Conservation (phyloP, 1,140 invertebrate genomes). For the Monomorium pharaonis region DNA sequence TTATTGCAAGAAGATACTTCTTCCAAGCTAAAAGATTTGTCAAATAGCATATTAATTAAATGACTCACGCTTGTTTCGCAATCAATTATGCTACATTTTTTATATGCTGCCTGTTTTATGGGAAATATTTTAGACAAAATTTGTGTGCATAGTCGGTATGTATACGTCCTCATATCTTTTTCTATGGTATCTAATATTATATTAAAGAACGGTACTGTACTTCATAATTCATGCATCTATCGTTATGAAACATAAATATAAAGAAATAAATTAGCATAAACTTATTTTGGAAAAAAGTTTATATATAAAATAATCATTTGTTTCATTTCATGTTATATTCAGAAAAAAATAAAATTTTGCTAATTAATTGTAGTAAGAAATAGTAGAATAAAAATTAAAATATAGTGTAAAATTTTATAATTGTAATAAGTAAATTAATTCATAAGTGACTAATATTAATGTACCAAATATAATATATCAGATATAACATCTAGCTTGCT, state of each 20-base stretch:
- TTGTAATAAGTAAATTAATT: not conserved
- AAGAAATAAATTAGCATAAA: not conserved
- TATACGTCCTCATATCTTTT: not conserved
- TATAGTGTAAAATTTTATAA: not conserved
- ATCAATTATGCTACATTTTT: no score
- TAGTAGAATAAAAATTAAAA: slow-evolving; percentile 1
- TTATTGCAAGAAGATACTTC: no score
- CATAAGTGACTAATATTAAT: not conserved
- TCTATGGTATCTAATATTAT: not conserved
- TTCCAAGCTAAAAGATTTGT: no score
- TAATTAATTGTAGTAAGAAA: not conserved
- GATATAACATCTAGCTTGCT: no score
- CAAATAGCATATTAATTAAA: no score
- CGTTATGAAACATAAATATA: not conserved
- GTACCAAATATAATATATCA: no score
- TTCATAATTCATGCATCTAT: not conserved
- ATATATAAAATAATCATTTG: not conserved
- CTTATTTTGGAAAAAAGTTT: not conserved
- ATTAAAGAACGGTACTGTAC: not conserved
- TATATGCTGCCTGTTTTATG: no score
- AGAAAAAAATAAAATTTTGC: not conserved
- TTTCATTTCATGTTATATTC: slow-evolving; percentile 6
- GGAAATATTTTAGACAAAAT: no score
- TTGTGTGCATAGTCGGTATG: not conserved
- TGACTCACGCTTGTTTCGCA: no score